These are phyloP conservation scores for Archocentrus centrarchus DNA, from an alignment of 2,113 vertebrate genomes.

Conservation along the genomic window DNA sequence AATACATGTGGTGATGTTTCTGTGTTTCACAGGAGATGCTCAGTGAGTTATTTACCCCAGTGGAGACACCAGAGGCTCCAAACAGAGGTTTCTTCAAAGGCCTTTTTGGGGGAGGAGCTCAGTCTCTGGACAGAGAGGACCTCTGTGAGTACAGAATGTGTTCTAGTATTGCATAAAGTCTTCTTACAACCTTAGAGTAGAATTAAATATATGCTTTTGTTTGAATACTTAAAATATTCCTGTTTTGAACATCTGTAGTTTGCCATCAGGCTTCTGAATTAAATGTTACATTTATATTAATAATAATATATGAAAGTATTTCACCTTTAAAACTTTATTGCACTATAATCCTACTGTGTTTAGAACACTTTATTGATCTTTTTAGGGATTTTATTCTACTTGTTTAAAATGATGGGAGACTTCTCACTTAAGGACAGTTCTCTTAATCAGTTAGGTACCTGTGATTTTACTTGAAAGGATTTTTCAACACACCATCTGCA, in stretches of 20 bases:
- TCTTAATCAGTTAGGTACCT: neutral
- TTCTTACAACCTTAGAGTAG: neutral
- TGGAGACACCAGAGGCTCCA: conserved; percentile 97
- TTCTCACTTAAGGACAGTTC: neutral
- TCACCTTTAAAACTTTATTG: neutral
- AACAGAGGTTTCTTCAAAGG: conserved; percentile 99
- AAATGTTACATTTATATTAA: neutral
- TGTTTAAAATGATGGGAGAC: neutral
- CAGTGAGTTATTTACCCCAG: conserved; percentile 95
- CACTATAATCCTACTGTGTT: neutral
- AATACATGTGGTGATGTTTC: conserved; percentile 2
- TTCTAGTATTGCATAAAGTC: neutral
- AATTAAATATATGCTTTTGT: neutral
- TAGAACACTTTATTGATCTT: accelerated
- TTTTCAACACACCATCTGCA: neutral
- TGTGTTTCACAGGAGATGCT: conserved; percentile 91
- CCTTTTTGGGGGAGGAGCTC: conserved; percentile 95
- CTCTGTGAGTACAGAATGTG: conserved; percentile 88
- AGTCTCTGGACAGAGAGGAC: conserved; percentile 96
- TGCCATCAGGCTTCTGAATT: neutral
- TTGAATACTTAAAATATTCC: neutral
- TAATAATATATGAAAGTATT: neutral
- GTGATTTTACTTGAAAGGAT: neutral
- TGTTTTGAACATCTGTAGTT: neutral
- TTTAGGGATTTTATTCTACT: neutral